phyloP scores from a whole-genome alignment of 1,140 invertebrate genomes.

The Drosophila erecta region DNA sequence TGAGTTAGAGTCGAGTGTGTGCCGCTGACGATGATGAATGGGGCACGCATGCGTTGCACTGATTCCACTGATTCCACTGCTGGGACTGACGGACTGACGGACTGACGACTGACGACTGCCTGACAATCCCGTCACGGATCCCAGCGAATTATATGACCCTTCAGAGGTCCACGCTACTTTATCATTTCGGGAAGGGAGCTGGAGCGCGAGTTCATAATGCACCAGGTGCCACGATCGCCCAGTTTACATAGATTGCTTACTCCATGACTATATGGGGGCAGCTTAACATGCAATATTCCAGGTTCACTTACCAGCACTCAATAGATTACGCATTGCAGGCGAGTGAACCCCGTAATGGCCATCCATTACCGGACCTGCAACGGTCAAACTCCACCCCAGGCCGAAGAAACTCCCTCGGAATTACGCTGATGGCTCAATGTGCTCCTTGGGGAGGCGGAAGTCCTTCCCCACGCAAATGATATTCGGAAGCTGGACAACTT shows the following conservation, averaged over 20 bases:
- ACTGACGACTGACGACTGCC: constrained; percentile 29
- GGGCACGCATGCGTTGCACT: constrained; percentile 79
- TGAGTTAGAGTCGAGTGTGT: constrained; percentile 39
- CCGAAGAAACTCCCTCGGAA: constrained; percentile 5
- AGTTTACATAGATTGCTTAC: no score
- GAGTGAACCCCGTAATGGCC: constrained; percentile 26
- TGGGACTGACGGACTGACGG: constrained; percentile 31
- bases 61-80: constrained; percentile 73
- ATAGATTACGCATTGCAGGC: constrained; percentile 11
- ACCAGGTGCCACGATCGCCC: background rate
- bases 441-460: constrained; percentile 5
- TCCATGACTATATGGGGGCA: no score
- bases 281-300: background rate
- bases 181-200: constrained; percentile 15
- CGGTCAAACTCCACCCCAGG: constrained; percentile 2
- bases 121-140: constrained; percentile 51
- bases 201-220: background rate
- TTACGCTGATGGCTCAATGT: constrained; percentile 26
- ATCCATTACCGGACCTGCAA: constrained; percentile 26
- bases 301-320: background rate
- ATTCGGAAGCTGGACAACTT: constrained; percentile 33
- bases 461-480: constrained; percentile 7
- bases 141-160: constrained; percentile 29
- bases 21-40: constrained; percentile 78
- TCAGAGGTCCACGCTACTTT: constrained; percentile 23